A percentile compares a stretch with the other conserved stretches of the same genome.
These are phyloP conservation scores for Notarius quadriscutis DNA, from an alignment of 2,113 vertebrate genomes.

Conservation along the genomic window DNA sequence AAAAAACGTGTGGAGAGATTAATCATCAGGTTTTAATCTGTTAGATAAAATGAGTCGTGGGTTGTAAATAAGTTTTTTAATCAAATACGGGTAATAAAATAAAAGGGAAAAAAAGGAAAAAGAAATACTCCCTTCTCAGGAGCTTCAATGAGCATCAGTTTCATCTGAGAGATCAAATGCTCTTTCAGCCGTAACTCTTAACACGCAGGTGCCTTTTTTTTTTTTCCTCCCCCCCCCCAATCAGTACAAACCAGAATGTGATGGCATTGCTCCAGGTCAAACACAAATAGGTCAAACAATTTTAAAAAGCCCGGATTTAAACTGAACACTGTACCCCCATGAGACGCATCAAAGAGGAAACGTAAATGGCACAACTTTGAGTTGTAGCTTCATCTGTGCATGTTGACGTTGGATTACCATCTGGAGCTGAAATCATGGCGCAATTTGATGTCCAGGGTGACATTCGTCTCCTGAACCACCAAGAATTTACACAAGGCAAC, in stretches of 20 bases:
- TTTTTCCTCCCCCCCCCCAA: too few species aligned
- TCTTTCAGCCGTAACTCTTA: constrained; percentile 11
- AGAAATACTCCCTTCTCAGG: background rate
- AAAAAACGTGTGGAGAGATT: background rate
- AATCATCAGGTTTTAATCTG: background rate
- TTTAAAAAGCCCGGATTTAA: constrained; percentile 14
- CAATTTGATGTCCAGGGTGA: background rate
- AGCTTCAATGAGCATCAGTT: background rate
- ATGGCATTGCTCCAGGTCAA: background rate
- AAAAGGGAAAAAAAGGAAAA: too few species aligned
- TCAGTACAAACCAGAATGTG: background rate
- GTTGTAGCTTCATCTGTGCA: background rate
- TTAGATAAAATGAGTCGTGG: background rate
- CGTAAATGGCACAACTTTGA: background rate
- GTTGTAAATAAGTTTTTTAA: background rate
- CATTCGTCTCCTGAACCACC: background rate
- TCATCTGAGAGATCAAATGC: constrained; percentile 12
- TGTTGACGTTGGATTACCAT: background rate
- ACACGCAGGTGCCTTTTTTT: too few species aligned
- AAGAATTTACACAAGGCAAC: background rate
- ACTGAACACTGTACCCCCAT: background rate
- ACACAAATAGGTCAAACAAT: background rate
- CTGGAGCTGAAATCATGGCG: background rate
- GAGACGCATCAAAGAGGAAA: constrained; percentile 22
- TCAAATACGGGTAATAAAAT: background rate